These are phyloP conservation scores for Megaceryle torquata DNA, from an alignment of 2,113 vertebrate genomes.

Conservation along the genomic window DNA sequence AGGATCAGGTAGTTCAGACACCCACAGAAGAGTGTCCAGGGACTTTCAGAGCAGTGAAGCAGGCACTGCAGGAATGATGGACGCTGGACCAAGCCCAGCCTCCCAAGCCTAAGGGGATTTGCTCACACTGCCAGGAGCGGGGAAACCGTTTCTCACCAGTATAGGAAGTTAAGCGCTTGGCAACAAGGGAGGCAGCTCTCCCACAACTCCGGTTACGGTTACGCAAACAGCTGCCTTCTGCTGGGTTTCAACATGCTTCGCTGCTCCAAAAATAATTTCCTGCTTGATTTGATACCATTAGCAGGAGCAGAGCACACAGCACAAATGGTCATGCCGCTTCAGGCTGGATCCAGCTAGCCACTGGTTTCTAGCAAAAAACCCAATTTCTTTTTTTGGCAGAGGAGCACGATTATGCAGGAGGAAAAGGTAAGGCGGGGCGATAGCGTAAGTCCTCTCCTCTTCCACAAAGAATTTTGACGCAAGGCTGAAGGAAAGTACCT, in stretches of 20 bases:
- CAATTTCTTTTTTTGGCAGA: background rate
- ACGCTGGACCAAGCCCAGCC: constrained; percentile 7
- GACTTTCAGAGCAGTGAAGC: background rate
- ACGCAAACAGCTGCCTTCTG: constrained; percentile 64
- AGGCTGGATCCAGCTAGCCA: background rate
- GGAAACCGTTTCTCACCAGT: constrained; percentile 42
- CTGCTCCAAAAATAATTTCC: constrained; percentile 70
- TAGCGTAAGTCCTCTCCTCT: background rate
- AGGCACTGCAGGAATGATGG: background rate
- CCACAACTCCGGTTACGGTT: constrained; percentile 49
- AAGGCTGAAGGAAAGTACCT: background rate
- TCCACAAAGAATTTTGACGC: background rate
- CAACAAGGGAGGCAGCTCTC: constrained; percentile 46
- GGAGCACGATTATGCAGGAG: rapidly evolving
- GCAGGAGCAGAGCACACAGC: background rate
- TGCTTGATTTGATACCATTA: constrained; percentile 56
- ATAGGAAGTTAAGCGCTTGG: constrained; percentile 42
- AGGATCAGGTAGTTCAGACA: background rate
- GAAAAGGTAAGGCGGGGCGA: background rate
- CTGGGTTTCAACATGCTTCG: constrained; percentile 52
- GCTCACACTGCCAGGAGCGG: background rate
- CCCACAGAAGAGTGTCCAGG: background rate
- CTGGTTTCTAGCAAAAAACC: background rate
- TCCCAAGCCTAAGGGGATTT: background rate
- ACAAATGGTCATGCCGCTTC: rapidly evolving